Conservation (phyloP, 2,113 vertebrate genomes). For the Setophaga coronata region DNA sequence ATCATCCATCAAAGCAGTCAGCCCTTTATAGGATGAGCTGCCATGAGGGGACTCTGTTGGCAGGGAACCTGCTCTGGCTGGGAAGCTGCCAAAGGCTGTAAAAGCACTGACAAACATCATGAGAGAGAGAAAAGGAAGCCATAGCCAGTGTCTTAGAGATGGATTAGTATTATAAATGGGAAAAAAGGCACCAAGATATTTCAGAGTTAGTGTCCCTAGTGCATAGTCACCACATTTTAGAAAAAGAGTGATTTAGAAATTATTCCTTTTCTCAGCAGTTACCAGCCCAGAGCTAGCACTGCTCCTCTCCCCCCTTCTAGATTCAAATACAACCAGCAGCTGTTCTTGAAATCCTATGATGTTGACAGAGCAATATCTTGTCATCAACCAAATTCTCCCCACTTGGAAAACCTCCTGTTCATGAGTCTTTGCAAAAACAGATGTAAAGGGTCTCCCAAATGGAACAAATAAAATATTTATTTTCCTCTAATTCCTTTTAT, state of each 20-base stretch:
- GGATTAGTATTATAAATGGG: conserved; percentile 11
- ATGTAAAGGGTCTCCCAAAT: neutral
- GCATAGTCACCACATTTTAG: neutral
- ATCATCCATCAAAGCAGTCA: conserved; percentile 45
- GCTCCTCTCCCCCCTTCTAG: neutral
- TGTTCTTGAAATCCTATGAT: neutral
- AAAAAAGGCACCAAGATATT: neutral
- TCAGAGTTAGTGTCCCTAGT: neutral
- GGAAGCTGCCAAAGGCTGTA: conserved; percentile 41
- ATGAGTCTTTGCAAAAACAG: neutral
- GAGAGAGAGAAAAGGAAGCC: neutral
- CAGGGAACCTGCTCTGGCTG: conserved; percentile 31
- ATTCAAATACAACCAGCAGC: neutral
- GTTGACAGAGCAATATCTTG: neutral
- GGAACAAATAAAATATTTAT: neutral
- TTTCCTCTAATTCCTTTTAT: neutral
- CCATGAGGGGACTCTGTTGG: neutral
- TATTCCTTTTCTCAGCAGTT: neutral
- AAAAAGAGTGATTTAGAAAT: neutral
- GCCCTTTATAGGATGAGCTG: neutral
- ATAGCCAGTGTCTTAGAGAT: neutral
- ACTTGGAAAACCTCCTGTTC: neutral
- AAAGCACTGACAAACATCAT: neutral
- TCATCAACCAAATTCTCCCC: neutral
- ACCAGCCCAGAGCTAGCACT: neutral